Evolutionary conservation across 2,888 invertebrate species (phyloP), one percentile per base, ranked within the genome.

Genomic region (Drosophila dives): DNA sequence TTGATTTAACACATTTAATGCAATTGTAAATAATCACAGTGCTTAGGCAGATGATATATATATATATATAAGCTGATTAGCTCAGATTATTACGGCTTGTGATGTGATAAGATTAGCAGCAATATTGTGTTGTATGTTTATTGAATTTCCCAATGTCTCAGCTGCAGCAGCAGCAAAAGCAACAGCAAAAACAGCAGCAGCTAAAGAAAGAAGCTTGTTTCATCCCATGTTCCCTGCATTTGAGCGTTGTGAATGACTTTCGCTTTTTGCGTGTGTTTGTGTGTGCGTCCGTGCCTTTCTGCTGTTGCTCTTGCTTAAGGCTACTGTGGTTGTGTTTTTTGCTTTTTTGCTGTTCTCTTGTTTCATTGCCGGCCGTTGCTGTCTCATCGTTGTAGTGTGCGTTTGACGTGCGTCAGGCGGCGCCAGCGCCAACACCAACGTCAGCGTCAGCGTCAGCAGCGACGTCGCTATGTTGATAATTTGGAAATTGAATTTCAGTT

Each of bases 401-500:
- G 53, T 69, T 56, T 75, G 49, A 64, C 49, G 69, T 75, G 75
- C 63, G 70, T 70, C 72, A 71, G n/a, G 33, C 53, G 34, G 29
- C 69, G 70, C 36, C 32, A 58, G 33, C 48, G 59, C 8, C 26
- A 26, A 3, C 49, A 8, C 29, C 55, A 32, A 23, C 29, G 0
- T 0, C 29, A 23, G 17, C 70, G 32, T 6, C 58, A 26, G n/a
- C 62, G 45, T n/a, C 49, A 20, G 38, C 60, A 15, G 26, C 50
- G 50, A 38, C 59, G 50, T 40, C 51, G 72, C 72, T 59, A 23
- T 45, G 64, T 65, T 83, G 86, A 76, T 89, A 72, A 86, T 86
- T 86, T 87, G 84, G 84, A 86, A 83, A 75, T 84, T 76, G 48
- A 71, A 63, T 86, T 75, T 77, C 77, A 60, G 77, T 78, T 81